Percentiles rank a stretch among this genome's conserved stretches.
Evolutionary conservation across 2,113 vertebrate genomes (phyloP).

Genomic region (Anoura caudifer): DNA sequence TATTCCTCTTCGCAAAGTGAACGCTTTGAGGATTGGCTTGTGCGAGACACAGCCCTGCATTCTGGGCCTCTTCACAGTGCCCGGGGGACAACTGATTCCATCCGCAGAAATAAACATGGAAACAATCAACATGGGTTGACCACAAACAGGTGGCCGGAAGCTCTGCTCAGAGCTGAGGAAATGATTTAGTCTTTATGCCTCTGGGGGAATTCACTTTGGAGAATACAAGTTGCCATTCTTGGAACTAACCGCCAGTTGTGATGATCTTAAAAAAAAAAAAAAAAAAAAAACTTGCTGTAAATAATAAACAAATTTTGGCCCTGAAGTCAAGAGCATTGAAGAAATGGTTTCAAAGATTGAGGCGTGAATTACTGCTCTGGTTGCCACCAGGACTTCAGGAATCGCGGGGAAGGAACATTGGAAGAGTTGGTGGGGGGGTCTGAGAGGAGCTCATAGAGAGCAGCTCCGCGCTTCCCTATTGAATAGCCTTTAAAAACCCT

Average conservation of each 20-base stretch:
- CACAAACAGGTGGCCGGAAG: too few relatives aligned
- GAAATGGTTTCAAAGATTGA: neutral
- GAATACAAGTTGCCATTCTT: neutral
- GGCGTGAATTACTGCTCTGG: neutral
- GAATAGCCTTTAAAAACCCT: neutral
- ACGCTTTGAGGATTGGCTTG: neutral
- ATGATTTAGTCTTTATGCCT: neutral
- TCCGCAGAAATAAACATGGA: neutral
- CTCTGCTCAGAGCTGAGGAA: neutral
- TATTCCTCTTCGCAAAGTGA: neutral
- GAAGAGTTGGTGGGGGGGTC: neutral
- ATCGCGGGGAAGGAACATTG: neutral
- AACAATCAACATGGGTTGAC: neutral
- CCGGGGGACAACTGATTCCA: rapidly evolving
- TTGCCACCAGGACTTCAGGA: neutral
- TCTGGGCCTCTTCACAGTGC: neutral
- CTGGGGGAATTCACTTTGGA: neutral
- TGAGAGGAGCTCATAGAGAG: neutral
- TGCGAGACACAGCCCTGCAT: neutral
- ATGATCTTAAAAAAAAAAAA: too few relatives aligned
- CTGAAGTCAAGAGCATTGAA: neutral
- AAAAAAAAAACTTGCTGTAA: neutral
- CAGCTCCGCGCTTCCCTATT: neutral
- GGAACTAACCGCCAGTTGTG: neutral
- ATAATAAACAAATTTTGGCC: neutral